Conservation (phyloP, 37 sponge, comb jelly and placozoan genomes). For the Chondrilla cf. caribensis region DNA sequence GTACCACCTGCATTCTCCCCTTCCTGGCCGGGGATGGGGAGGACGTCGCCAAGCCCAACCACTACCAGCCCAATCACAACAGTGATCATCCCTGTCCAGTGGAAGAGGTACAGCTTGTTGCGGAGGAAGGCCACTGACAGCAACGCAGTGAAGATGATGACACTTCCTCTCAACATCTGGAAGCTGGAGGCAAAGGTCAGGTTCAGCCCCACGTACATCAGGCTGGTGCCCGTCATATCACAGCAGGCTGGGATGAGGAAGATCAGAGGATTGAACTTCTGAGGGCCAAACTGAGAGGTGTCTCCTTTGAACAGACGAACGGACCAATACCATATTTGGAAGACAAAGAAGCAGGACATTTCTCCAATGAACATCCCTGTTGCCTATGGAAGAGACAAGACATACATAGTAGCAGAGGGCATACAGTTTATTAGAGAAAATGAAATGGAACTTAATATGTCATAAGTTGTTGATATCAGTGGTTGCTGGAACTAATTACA, state of each 20-base stretch:
- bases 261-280: constrained; percentile 87
- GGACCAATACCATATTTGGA: constrained; percentile 68
- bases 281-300: constrained; percentile 55
- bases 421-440: neutral
- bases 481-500: too few relatives aligned
- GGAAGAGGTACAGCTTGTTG: constrained; percentile 46
- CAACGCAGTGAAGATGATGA: constrained; percentile 96
- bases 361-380: constrained; percentile 94
- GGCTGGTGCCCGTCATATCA: constrained; percentile 82
- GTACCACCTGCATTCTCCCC: neutral
- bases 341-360: constrained; percentile 79
- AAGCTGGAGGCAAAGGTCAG: constrained; percentile 94
- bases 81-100: constrained; percentile 90
- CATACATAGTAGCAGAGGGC: neutral
- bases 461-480: too few relatives aligned
- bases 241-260: constrained; percentile 92
- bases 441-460: too few relatives aligned
- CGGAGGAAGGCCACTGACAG: constrained; percentile 87
- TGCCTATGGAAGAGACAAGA: constrained; percentile 45
- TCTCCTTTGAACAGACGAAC: constrained; percentile 31
- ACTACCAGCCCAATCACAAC: constrained; percentile 88
- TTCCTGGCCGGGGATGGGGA: constrained; percentile 27
- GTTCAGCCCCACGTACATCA: constrained; percentile 91
- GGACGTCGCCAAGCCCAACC: constrained; percentile 80
- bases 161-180: constrained; percentile 94